Evolutionary conservation across 2,888 invertebrate genomes (phyloP).

Genomic region (Rhyacophila evoluta): DNA sequence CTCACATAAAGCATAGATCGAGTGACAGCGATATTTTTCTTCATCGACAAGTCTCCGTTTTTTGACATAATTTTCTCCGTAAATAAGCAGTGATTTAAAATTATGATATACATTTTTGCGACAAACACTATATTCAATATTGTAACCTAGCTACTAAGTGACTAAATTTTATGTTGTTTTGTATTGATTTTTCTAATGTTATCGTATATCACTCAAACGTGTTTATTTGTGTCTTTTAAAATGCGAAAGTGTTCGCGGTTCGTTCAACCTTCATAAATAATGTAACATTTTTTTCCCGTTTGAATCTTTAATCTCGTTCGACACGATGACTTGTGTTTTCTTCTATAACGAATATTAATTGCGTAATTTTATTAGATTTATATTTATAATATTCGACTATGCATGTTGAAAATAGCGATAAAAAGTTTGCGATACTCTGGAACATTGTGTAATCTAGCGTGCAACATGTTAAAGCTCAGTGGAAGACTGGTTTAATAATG

Average conservation of each 20-base stretch:
- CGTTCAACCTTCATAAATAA: constrained; percentile 2
- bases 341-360: not conserved
- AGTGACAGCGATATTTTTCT: too few relatives aligned
- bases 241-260: not conserved
- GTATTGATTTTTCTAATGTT: not conserved
- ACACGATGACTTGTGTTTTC: not conserved
- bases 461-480: too few relatives aligned
- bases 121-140: too few relatives aligned
- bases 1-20: too few relatives aligned
- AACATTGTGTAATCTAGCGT: too few relatives aligned
- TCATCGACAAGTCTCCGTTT: too few relatives aligned
- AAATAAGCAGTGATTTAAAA: not conserved
- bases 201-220: not conserved
- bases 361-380: not conserved
- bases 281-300: not conserved
- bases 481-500: too few relatives aligned
- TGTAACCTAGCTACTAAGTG: too few relatives aligned
- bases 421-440: not conserved
- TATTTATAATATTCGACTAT: too few relatives aligned
- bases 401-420: not conserved
- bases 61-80: not conserved
- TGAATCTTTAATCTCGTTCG: not conserved
- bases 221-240: not conserved
- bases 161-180: too few relatives aligned
- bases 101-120: too few relatives aligned